Evolutionary conservation across 2,888 invertebrate genomes (phyloP), one percentile per base, ranked within the genome.

Genomic region (Dryadula phaetusa): DNA sequence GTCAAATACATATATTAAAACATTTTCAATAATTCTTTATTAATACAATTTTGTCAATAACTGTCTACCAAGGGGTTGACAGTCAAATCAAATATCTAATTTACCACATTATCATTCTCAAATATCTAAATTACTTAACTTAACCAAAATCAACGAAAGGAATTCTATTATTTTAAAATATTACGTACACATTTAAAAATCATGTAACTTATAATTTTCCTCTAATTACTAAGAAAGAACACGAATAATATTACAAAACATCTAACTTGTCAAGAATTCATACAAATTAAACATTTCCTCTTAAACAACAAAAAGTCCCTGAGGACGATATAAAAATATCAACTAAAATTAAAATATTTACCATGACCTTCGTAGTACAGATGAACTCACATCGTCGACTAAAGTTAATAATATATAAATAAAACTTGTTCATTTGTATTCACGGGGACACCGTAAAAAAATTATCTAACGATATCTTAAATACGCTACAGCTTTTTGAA

Each of bases 331-430:
- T 52, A 52, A 56, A 54, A 54, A 54, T 22, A 54, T 3, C n/a
- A 12, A 34, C 54, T 37, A 54, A 54, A 22, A 8, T 37, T 54
- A 37, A 40, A 56, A 56, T 56, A 56, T 37, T n/a, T 56, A 40
- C 22, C 37, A 56, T 56, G 40, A 56, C 56, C 56, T 56, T 56
- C 40, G 40, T 25, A 40, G 37, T 60, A 18, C 46, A 14, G 28
- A 25, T 18, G 44, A 60, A 60, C 60, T 60, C 44, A 60, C 60
- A 60, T 60, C 28, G 44, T 44, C 44, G 28, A 12, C 25, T 32
- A 44, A 46, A 46, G 16, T 28, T 44, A 60, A 60, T 44, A 20
- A 28, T 60, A 44, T 44, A 42, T 28, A 28, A 46, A 40, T 56
- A 56, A 40, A 56, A 20, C 34, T 56, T 32, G 60, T 46, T 32